These are phyloP conservation scores for Leptinotarsa undecemlineata DNA, from an alignment of 1,140 invertebrate genomes.

Conservation along the genomic window DNA sequence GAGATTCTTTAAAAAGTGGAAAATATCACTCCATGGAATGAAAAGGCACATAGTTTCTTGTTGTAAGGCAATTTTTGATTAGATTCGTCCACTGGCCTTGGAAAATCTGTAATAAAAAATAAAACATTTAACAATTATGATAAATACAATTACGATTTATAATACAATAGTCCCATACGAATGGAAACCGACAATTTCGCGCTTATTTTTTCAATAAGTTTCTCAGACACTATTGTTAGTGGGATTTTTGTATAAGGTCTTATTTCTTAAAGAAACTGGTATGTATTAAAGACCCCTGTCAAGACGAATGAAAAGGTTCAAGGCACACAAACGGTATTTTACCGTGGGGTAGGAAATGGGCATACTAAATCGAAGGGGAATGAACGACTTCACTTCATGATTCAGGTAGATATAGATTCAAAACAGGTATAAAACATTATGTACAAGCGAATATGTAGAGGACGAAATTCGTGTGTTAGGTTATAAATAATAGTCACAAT, in stretches of 20 bases:
- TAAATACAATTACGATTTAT: background rate
- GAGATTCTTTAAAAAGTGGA: conserved; percentile 38
- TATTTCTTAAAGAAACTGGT: conserved; percentile 40
- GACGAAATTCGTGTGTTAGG: background rate
- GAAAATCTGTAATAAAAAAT: conserved; percentile 49
- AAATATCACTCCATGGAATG: conserved; percentile 51
- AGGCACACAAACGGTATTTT: conserved; percentile 42
- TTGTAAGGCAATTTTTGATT: conserved; percentile 30
- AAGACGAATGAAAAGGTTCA: conserved; percentile 41
- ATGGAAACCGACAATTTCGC: conserved; percentile 22
- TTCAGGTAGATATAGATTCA: conserved; percentile 38
- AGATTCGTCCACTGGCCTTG: conserved; percentile 42
- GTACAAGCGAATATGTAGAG: conserved; percentile 4
- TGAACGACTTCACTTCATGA: conserved; percentile 28
- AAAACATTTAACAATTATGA: conserved; percentile 20
- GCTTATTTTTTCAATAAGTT: conserved; percentile 40
- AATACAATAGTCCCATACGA: background rate
- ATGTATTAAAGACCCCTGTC: conserved; percentile 42
- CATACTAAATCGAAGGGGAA: conserved; percentile 24
- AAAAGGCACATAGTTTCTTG: conserved; percentile 48
- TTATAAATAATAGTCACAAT: background rate
- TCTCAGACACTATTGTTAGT: conserved; percentile 49
- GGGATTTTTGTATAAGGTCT: conserved; percentile 25
- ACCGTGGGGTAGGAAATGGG: conserved; percentile 38
- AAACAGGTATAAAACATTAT: conserved; percentile 39